Percentiles rank a stretch among this genome's conserved stretches.
Conservation (phyloP, 2,113 vertebrate genomes). For the Neogobius melanostomus region DNA sequence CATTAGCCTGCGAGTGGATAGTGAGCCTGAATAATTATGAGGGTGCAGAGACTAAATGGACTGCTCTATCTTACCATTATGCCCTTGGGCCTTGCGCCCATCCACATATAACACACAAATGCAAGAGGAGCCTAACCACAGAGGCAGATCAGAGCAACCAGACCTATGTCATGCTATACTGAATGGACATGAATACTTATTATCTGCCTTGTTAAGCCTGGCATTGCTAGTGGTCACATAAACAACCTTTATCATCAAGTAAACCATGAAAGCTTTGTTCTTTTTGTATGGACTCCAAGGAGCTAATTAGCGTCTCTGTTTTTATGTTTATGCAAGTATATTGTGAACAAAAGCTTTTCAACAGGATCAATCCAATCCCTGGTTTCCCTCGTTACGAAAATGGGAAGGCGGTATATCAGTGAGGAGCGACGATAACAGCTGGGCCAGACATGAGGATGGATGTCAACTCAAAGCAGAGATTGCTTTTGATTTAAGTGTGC, state of each 20-base stretch:
- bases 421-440: constrained; percentile 7
- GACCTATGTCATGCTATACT: constrained; percentile 19
- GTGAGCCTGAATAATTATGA: constrained; percentile 61
- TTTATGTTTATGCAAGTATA: constrained; percentile 14
- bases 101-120: constrained; percentile 29
- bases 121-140: constrained; percentile 10
- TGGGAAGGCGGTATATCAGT: not conserved
- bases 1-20: constrained; percentile 41
- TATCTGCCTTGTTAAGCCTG: constrained; percentile 34
- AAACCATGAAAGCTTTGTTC: constrained; percentile 27
- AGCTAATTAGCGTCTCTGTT: constrained; percentile 37
- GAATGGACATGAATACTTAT: constrained; percentile 35
- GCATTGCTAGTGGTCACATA: constrained; percentile 27
- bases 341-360: constrained; percentile 10
- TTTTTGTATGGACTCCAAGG: constrained; percentile 20
- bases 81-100: constrained; percentile 29
- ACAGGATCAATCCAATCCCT: not conserved
- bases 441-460: constrained; percentile 1
- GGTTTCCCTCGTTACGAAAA: constrained; percentile 6
- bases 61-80: constrained; percentile 41
- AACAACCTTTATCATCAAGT: constrained; percentile 26
- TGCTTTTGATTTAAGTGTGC: too few species aligned
- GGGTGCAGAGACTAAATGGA: constrained; percentile 61
- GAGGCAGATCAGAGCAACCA: constrained; percentile 10
- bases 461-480: not conserved